A percentile compares a stretch with the other conserved stretches of the same genome.
Evolutionary conservation across 2,113 vertebrate species (phyloP).

Genomic region (Excalfactoria chinensis): DNA sequence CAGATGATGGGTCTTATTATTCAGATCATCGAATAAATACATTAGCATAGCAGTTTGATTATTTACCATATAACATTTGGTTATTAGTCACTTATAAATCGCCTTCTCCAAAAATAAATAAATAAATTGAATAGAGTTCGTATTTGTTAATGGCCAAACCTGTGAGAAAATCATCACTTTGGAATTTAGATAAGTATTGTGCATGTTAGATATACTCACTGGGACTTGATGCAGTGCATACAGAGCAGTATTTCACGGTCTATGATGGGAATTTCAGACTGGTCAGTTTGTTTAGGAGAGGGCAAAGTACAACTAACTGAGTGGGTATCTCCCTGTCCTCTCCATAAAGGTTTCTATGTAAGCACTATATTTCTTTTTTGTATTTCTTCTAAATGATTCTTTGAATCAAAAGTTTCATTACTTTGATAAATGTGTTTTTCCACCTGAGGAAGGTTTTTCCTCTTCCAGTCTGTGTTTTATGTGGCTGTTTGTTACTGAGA

Average conservation of each 20-base stretch:
- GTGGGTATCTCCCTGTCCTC: background rate
- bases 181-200: background rate
- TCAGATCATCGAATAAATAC: background rate
- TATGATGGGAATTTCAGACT: background rate
- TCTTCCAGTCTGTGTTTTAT: constrained; percentile 71
- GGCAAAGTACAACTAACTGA: background rate
- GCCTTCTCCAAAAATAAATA: background rate
- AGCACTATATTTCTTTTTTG: background rate
- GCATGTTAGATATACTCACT: background rate
- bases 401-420: constrained; percentile 58
- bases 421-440: constrained; percentile 57
- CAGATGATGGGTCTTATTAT: background rate
- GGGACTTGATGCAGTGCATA: background rate
- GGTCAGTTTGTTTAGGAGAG: background rate
- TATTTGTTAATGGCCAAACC: background rate
- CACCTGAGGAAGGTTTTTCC: constrained; percentile 66
- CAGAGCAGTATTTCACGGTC: background rate
- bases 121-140: background rate
- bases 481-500: constrained; percentile 73
- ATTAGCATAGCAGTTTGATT: background rate
- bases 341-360: background rate
- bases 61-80: background rate
- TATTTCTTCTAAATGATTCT: constrained; percentile 9
- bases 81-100: background rate
- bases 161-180: background rate